phyloP scores from a whole-genome alignment of 1,140 invertebrate genomes.

The Cydia pomonella region DNA sequence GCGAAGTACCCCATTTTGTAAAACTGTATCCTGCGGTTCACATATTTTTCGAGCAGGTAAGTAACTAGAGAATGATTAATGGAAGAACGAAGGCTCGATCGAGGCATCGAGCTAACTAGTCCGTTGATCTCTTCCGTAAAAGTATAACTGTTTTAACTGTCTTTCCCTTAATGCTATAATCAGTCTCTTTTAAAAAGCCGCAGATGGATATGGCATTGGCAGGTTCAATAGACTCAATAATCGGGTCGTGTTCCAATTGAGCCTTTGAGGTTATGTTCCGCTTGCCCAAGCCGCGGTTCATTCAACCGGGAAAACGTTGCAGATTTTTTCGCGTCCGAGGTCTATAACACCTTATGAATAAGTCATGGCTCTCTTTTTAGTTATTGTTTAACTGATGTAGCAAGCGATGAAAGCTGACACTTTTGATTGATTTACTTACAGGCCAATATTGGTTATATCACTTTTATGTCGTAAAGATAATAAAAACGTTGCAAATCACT shows the following conservation, averaged over 20 bases:
- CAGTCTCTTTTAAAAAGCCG: background rate
- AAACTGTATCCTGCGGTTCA: no score
- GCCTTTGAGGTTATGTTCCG: conserved; percentile 10
- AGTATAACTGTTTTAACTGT: background rate
- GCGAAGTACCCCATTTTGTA: no score
- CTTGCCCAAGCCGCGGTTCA: background rate
- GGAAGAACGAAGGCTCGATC: no score
- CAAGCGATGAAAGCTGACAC: background rate
- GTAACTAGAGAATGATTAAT: no score
- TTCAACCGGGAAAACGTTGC: conserved; percentile 17
- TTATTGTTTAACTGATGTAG: background rate
- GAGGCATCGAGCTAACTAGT: no score
- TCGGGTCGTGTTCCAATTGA: conserved; percentile 2
- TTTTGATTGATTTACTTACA: background rate
- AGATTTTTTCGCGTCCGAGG: conserved; percentile 16
- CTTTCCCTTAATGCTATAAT: background rate
- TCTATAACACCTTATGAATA: conserved; percentile 19
- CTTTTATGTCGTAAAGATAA: background rate
- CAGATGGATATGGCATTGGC: background rate
- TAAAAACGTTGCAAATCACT: background rate
- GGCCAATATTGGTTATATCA: background rate
- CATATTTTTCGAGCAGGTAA: no score
- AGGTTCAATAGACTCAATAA: conserved; percentile 11
- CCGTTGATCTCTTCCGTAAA: no score
- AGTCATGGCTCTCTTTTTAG: conserved; percentile 9